A percentile compares a stretch with the other conserved stretches of the same genome.
Evolutionary conservation across 2,113 vertebrate species (phyloP).

Genomic region (Dunckerocampus dactyliophorus): DNA sequence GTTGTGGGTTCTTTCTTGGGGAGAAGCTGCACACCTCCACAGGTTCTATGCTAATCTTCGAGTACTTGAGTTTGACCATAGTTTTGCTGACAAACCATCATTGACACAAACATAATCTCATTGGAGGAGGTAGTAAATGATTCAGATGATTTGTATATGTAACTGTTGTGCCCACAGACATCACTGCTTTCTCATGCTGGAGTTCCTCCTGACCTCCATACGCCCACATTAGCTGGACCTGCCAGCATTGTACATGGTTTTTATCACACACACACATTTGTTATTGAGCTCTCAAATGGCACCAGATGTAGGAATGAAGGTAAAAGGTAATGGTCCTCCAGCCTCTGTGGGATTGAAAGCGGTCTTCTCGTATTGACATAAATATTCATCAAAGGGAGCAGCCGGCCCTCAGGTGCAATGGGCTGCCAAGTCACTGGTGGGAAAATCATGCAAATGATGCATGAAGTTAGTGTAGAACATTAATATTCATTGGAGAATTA

Average conservation of each 20-base stretch:
- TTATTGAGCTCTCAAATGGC: background rate
- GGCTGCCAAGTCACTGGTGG: slow-evolving; percentile 21
- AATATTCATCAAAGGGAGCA: slow-evolving; percentile 35
- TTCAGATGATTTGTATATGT: background rate
- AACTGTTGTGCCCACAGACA: background rate
- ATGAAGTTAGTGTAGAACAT: slow-evolving; percentile 19
- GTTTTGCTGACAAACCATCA: background rate
- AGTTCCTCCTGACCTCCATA: background rate
- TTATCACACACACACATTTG: background rate
- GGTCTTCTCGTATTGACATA: slow-evolving; percentile 10
- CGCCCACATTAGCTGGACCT: background rate
- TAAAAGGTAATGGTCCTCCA: background rate
- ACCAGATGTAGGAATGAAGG: background rate
- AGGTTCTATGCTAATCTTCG: too few relatives aligned
- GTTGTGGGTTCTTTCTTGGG: too few relatives aligned
- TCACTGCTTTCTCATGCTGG: background rate
- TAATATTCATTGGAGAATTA: slow-evolving; percentile 44
- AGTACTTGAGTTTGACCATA: background rate
- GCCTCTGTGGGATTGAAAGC: background rate
- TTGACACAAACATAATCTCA: background rate
- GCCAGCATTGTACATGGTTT: too few relatives aligned
- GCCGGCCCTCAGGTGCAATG: slow-evolving; percentile 15
- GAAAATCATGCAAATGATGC: slow-evolving; percentile 23
- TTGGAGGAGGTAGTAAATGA: background rate
- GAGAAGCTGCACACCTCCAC: background rate